phyloP scores from a whole-genome alignment of 2,797 vertebrate genomes.

The Pangasius sanitwongsei region DNA sequence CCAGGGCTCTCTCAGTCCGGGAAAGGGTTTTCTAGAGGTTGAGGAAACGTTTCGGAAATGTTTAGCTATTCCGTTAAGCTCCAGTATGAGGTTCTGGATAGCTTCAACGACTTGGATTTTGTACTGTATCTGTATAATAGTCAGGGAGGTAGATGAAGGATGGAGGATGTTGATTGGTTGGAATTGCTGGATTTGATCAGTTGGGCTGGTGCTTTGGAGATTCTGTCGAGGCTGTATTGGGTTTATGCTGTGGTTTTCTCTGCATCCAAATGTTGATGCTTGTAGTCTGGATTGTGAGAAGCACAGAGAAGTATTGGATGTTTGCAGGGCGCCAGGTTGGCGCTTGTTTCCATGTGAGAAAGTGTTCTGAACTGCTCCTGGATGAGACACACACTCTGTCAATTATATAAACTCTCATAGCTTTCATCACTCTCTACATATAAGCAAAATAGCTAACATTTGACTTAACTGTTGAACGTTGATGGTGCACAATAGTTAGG shows the following conservation, averaged over 20 bases:
- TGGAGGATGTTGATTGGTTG: not conserved
- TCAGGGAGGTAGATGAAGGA: not conserved
- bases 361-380: not conserved
- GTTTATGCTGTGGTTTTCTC: conserved; percentile 18
- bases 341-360: not conserved
- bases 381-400: not conserved
- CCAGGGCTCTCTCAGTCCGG: not conserved
- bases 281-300: conserved; percentile 4
- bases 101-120: not conserved
- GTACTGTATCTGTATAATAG: not conserved
- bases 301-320: not conserved
- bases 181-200: conserved; percentile 14
- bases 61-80: not conserved
- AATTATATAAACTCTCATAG: not conserved
- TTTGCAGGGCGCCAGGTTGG: conserved; percentile 9
- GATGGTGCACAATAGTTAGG: too few relatives aligned
- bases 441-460: not conserved
- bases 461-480: not conserved
- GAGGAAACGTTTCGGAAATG: not conserved
- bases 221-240: not conserved
- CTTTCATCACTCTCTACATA: not conserved
- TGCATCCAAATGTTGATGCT: conserved; percentile 1
- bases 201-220: not conserved
- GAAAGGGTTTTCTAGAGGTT: conserved; percentile 11
- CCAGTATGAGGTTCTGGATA: not conserved